Conservation (phyloP, 2,797 vertebrate genomes). For the Lepidocolaptes lacrymiger region DNA sequence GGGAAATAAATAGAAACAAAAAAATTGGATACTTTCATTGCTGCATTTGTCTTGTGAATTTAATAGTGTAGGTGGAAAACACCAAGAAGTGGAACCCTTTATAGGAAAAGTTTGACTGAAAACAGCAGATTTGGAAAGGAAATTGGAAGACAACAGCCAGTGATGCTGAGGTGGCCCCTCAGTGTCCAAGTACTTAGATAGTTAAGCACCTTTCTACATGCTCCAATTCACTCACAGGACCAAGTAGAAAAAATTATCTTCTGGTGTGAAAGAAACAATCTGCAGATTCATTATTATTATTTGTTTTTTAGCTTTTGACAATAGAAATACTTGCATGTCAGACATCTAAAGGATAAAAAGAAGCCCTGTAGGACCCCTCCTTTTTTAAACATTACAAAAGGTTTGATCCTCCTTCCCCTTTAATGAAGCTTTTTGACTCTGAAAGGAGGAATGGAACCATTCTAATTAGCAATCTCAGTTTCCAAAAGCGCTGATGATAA, state of each 20-base stretch:
- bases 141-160: background rate
- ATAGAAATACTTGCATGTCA: constrained; percentile 21
- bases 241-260: constrained; percentile 71
- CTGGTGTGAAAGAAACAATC: constrained; percentile 56
- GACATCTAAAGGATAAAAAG: background rate
- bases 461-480: background rate
- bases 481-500: background rate
- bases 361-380: background rate
- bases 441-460: background rate
- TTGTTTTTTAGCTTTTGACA: background rate
- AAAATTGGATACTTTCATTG: too few relatives aligned
- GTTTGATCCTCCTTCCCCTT: background rate
- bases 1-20: background rate
- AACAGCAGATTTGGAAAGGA: background rate
- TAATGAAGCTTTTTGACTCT: background rate
- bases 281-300: background rate
- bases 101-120: background rate
- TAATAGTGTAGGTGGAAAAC: background rate
- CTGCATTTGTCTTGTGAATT: background rate
- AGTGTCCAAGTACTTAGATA: constrained; percentile 15
- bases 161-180: background rate
- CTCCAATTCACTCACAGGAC: constrained; percentile 60
- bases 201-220: constrained; percentile 47
- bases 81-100: background rate
- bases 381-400: background rate